Percentiles rank a stretch among this genome's conserved stretches.
Evolutionary conservation across 2,797 vertebrate genomes (phyloP).

Genomic region (Potorous gilbertii): DNA sequence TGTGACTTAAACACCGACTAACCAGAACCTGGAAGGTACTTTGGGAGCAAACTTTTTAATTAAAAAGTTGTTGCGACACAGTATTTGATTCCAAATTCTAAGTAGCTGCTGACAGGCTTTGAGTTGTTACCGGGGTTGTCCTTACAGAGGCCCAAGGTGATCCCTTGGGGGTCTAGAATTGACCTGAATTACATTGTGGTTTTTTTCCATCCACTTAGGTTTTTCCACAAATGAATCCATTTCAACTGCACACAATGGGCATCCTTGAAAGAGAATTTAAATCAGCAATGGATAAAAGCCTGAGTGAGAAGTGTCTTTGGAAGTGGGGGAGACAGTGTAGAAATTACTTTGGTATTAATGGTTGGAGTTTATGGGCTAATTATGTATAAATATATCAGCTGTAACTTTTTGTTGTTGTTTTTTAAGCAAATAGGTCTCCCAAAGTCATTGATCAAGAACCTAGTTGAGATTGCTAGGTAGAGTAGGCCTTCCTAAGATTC

Average conservation of each 20-base stretch:
- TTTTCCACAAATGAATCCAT: neutral
- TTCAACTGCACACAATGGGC: neutral
- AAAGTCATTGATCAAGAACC: neutral
- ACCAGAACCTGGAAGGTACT: conserved; percentile 47
- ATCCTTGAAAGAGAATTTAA: neutral
- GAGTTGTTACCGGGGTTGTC: neutral
- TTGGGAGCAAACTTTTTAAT: conserved; percentile 69
- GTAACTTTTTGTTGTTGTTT: neutral
- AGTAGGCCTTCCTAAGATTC: neutral
- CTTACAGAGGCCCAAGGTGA: neutral
- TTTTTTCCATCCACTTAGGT: neutral
- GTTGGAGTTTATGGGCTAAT: neutral
- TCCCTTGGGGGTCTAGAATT: neutral
- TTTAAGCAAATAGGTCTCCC: neutral
- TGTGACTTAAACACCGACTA: conserved; percentile 63
- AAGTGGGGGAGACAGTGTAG: neutral
- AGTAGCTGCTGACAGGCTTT: conserved; percentile 59
- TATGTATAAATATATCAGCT: neutral
- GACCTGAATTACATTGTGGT: neutral
- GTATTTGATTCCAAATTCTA: conserved; percentile 63
- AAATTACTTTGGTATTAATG: neutral
- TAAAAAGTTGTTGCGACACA: conserved; percentile 65
- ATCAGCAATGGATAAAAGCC: neutral
- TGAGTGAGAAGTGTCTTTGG: neutral
- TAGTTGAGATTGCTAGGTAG: neutral